Conservation (phyloP, 2,113 vertebrate species). For the Trematocara stigmaticum region DNA sequence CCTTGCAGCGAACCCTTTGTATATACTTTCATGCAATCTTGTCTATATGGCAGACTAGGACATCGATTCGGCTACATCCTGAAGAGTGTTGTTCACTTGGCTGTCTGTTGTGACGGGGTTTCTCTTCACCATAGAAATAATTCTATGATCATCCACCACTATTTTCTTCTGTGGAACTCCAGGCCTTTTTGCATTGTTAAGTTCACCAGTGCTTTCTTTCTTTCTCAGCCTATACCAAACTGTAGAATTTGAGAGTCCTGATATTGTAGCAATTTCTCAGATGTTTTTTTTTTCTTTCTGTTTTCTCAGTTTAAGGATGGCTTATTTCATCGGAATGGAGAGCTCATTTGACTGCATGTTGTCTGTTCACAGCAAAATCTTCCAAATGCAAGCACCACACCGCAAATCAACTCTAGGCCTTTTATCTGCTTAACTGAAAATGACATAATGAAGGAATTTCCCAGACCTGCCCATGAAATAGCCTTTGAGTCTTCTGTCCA, state of each 20-base stretch:
- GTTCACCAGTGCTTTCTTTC: neutral
- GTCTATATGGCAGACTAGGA: neutral
- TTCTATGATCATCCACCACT: neutral
- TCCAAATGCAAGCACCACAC: neutral
- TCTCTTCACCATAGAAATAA: neutral
- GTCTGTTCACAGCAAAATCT: neutral
- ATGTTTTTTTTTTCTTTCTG: neutral
- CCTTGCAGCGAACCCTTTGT: neutral
- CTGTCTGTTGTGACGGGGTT: neutral
- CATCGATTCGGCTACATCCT: neutral
- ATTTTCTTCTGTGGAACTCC: neutral
- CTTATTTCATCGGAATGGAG: neutral
- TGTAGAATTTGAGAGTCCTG: neutral
- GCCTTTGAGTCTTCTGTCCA: neutral
- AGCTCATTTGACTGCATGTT: neutral
- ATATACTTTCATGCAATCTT: neutral
- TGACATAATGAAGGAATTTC: neutral
- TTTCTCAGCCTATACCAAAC: neutral
- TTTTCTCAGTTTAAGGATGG: neutral
- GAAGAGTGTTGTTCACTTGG: neutral
- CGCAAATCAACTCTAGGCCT: neutral
- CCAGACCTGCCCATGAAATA: neutral
- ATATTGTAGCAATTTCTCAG: neutral
- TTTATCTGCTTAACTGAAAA: neutral
- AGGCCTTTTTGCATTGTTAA: neutral